Base-by-base conservation (phyloP, 2,113 vertebrate genomes). In the Helogale parvula region DNA sequence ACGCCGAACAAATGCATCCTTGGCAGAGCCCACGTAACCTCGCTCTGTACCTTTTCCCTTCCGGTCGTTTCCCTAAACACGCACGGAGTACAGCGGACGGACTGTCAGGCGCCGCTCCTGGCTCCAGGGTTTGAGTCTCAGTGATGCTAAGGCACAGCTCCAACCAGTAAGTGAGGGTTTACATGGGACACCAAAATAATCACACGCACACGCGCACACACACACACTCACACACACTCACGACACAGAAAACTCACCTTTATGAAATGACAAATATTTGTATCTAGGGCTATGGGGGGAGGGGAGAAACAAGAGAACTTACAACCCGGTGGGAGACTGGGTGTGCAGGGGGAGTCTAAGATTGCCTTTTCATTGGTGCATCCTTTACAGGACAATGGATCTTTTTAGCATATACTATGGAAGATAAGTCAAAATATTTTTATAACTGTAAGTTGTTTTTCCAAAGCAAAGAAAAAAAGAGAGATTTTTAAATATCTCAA, bases 1-100 rank as follows among this genome's bases (percentile, higher is more conserved):
- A 69, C 13, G 19, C 66, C 21, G 31, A 74, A 91, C 25, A 76
- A 88, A 74, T 41, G 60, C 47, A 35, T 94, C 60, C n/a, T 41
- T 76, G 68, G 41, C 47, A 81, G 1, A 50, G 66, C 52, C 63
- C 25, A 71, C 27, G 25, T 0, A 41, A 7, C 23, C 6, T 45
- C 60, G 29, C 60, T 72, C 41, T 15, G 52, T 14, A 45, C 45
- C 50, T 41, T 17, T 57, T 69, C 29, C 66, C 50, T 57, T 54
- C 45, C 1, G 0, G n/a, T 76, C 29, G 10, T 47, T 90, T 60
- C 38, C 54, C 11, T 29, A 88, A 60, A 50, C 5, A 10, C 0
- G 9, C 14, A 23, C 0, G 5, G 15, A 25, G 19, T 15, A 23
- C 2, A 1, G 13, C 6, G 38, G 27, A 74, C 1, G 4, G 25